Evolutionary conservation across 2,113 vertebrate genomes (phyloP).

Genomic region (Eolophus roseicapilla): DNA sequence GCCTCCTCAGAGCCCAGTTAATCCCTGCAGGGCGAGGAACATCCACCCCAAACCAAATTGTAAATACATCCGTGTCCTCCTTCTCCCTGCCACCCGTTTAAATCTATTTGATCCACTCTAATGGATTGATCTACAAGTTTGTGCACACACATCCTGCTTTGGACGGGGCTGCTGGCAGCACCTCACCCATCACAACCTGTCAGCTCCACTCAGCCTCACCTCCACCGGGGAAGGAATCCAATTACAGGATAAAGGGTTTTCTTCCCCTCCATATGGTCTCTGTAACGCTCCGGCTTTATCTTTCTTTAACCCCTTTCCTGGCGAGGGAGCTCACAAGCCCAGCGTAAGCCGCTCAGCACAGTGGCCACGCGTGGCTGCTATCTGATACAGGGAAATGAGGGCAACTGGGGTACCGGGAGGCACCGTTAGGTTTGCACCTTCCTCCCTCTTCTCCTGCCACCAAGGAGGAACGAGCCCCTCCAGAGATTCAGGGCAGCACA

Average conservation of each 20-base stretch:
- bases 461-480: not conserved
- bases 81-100: conserved; percentile 30
- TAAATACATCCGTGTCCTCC: conserved; percentile 23
- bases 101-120: conserved; percentile 49
- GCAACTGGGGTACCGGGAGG: not conserved
- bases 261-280: conserved; percentile 44
- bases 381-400: not conserved
- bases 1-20: not conserved
- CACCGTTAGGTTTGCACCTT: not conserved
- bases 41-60: not conserved
- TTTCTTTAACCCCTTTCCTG: conserved; percentile 69
- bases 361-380: not conserved
- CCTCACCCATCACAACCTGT: conserved; percentile 52
- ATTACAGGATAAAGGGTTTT: conserved; percentile 62
- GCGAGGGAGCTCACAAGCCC: conserved; percentile 13
- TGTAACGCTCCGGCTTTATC: conserved; percentile 40
- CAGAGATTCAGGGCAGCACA: not conserved
- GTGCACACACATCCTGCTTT: conserved; percentile 64
- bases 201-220: conserved; percentile 50
- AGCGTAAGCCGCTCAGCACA: conserved; percentile 5
- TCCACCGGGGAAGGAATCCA: not conserved
- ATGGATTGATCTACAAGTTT: conserved; percentile 57
- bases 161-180: conserved; percentile 36
- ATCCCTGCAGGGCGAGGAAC: not conserved
- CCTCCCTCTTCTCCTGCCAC: not conserved